phyloP scores from a whole-genome alignment of 1,140 invertebrate genomes.

The Drosophila elegans region DNA sequence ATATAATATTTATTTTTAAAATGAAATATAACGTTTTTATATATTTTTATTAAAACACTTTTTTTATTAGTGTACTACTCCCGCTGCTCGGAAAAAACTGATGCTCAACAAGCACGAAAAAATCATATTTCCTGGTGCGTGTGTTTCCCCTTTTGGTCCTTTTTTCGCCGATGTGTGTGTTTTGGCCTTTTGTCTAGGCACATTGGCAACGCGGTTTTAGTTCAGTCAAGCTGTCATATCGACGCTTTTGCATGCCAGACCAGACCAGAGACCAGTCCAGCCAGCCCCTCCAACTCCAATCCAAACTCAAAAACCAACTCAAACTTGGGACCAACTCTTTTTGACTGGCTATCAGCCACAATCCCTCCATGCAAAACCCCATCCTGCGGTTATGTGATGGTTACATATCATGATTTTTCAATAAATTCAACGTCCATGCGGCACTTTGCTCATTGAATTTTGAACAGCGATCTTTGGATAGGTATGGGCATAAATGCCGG shows the following conservation, averaged over 20 bases:
- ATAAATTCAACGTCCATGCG: conserved; percentile 75
- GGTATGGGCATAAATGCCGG: neutral
- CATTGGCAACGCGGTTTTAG: conserved; percentile 69
- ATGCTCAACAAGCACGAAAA: conserved; percentile 64
- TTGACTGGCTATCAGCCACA: conserved; percentile 17
- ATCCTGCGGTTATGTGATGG: conserved; percentile 49
- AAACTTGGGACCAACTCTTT: conserved; percentile 11
- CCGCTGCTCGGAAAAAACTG: conserved; percentile 3
- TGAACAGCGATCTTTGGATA: conserved; percentile 49
- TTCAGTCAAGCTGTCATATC: conserved; percentile 83
- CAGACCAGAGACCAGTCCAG: conserved; percentile 18
- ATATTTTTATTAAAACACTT: no score
- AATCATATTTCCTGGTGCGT: conserved; percentile 76
- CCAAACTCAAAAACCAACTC: conserved; percentile 1
- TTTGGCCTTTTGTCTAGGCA: conserved; percentile 54
- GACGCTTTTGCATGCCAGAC: conserved; percentile 74
- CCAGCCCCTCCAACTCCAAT: neutral
- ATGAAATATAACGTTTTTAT: no score
- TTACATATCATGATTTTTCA: conserved; percentile 83
- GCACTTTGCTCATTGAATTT: conserved; percentile 82
- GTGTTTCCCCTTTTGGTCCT: conserved; percentile 33
- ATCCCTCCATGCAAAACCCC: conserved; percentile 2
- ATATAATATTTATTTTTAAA: no score
- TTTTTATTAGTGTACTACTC: no score
- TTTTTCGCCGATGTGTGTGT: conserved; percentile 22